Base-by-base conservation (phyloP, 2,888 invertebrate species). In the Zaprionus bogoriensis region DNA sequence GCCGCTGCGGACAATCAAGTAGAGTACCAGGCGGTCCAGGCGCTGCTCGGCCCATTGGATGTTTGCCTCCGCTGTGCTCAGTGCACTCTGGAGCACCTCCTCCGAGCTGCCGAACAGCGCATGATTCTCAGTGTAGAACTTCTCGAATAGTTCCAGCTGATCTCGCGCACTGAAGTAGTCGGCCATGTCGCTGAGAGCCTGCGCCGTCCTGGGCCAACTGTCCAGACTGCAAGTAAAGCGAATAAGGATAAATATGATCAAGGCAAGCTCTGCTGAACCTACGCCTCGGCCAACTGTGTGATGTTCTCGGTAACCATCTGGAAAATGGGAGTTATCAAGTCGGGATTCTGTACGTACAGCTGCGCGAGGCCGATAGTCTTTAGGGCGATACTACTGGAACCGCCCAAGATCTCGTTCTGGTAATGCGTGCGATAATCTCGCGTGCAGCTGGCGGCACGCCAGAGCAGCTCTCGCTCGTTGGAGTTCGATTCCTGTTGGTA, bases 371-470 rank as follows among this genome's bases (percentile, higher is more conserved):
- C 87, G 2, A 47, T 41, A 0, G 41, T 58, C 36, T 88, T 88
- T 3, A 87, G 71, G 1, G 61, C 62, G 0, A 70, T 58, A 0
- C 79, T 63, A 0, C 78, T 73, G 0, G 51, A 30, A 3, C 69
- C 62, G 58, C 54, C 92, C 80, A 38, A 92, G 76, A 85, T 93
- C 92, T 82, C 92, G 91, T 6, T 86, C 67, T 59, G 92, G 90
- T 74, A 94, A 91, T 54, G 74, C 7, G 89, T 86, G 0, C 94
- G 90, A 28, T 89, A 82, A 55, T 94, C 88, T n/a, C 89, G 90
- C 0, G 94, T 93, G 83, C 96, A 96, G 1, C 94, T 94, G 51
- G 97, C 90, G 1, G 93, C 93, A 30, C 90, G 88, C 23, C 96
- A 91, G 0, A 96, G 91, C 4, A 92, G 88, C n/a, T 93, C 91